These are phyloP conservation scores for Drosophila peninsularis DNA, from an alignment of 2,888 invertebrate genomes.

Conservation along the genomic window DNA sequence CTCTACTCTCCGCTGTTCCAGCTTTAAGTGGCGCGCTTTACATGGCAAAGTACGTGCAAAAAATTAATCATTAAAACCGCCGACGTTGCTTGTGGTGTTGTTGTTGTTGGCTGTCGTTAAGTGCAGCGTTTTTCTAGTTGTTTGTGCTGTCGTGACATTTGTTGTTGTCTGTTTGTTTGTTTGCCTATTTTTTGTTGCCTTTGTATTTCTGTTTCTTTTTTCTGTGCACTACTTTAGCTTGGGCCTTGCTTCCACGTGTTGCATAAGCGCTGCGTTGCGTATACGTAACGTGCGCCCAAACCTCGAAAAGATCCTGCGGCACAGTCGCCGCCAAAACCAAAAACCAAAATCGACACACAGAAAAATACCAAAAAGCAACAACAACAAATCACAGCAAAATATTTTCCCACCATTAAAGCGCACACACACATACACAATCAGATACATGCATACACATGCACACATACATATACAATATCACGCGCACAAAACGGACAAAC, in stretches of 20 bases:
- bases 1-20: constrained; percentile 17
- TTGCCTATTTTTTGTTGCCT: constrained; percentile 12
- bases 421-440: constrained; percentile 27
- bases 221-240: constrained; percentile 30
- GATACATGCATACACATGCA: constrained; percentile 40
- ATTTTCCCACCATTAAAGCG: constrained; percentile 77
- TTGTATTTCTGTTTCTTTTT: constrained; percentile 2
- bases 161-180: constrained; percentile 34
- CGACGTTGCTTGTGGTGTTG: constrained; percentile 37
- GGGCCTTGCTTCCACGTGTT: constrained; percentile 44
- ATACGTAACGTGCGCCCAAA: constrained; percentile 50
- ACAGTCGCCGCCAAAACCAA: constrained; percentile 25
- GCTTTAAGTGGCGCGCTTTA: constrained; percentile 51
- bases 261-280: constrained; percentile 52
- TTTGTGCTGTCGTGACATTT: constrained; percentile 66
- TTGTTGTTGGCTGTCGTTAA: constrained; percentile 33
- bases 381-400: constrained; percentile 54
- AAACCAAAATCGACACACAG: constrained; percentile 29
- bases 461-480: constrained; percentile 57
- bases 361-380: constrained; percentile 10
- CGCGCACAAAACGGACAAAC: constrained; percentile 63
- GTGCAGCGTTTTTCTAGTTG: constrained; percentile 36
- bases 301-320: constrained; percentile 50
- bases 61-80: constrained; percentile 70
- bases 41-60: constrained; percentile 70